Percentiles rank a stretch among this genome's conserved stretches.
These are phyloP conservation scores for Pantherophis guttatus DNA, from an alignment of 2,113 vertebrate species.

Conservation along the genomic window DNA sequence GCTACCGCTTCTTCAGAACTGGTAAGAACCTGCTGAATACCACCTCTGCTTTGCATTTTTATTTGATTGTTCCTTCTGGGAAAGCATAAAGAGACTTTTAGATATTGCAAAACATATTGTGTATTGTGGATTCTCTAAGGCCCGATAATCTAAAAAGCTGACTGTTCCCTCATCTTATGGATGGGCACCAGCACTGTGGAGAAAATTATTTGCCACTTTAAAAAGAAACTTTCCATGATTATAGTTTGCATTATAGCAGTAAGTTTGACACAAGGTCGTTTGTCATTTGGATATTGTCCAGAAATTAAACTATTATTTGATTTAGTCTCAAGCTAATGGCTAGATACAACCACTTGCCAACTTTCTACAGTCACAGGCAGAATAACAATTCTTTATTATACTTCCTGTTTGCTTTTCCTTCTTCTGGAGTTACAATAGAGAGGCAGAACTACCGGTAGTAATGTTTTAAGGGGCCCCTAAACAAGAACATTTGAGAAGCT, in stretches of 20 bases:
- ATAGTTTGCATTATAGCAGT: background rate
- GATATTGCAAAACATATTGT: background rate
- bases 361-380: background rate
- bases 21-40: too few relatives aligned
- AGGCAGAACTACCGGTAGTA: background rate
- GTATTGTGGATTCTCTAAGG: background rate
- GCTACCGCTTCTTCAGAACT: too few relatives aligned
- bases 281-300: constrained; percentile 1
- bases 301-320: background rate
- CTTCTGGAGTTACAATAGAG: background rate
- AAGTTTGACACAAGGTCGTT: background rate
- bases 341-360: background rate
- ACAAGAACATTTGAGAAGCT: background rate
- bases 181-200: background rate
- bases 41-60: background rate
- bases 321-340: background rate
- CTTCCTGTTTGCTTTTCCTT: background rate
- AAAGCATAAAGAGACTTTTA: background rate
- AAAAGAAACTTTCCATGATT: background rate
- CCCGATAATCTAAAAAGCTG: background rate
- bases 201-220: background rate
- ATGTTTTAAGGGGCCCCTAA: background rate
- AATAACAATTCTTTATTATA: background rate
- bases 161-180: background rate
- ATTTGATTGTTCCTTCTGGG: background rate